Conservation (phyloP, 92 coral and sea anemone species). For the Zoanthus sansibaricus region DNA sequence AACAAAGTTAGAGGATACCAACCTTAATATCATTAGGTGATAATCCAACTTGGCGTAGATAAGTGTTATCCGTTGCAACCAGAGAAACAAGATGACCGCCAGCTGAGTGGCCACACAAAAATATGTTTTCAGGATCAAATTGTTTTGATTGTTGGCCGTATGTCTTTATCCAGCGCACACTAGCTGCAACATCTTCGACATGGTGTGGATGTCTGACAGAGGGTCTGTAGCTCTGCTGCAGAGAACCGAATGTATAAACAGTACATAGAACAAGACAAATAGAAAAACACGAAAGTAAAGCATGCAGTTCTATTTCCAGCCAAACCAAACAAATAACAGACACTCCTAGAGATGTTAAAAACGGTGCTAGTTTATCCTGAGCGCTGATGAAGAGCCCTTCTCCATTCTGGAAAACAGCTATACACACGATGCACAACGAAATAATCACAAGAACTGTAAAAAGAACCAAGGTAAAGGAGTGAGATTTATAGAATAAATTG, state of each 20-base stretch:
- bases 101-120: conserved; percentile 76
- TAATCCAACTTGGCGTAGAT: conserved; percentile 52
- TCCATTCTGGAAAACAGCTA: conserved; percentile 48
- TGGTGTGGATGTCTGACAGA: conserved; percentile 61
- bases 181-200: conserved; percentile 57
- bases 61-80: conserved; percentile 51
- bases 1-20: neutral
- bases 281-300: conserved; percentile 44
- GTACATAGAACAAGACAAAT: conserved; percentile 47
- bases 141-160: conserved; percentile 44
- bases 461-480: neutral
- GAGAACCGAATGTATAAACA: conserved; percentile 47
- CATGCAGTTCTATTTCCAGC: conserved; percentile 21
- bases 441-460: conserved; percentile 23
- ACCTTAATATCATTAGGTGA: conserved; percentile 64
- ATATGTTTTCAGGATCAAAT: conserved; percentile 36
- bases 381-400: conserved; percentile 44
- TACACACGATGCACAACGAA: conserved; percentile 57
- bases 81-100: conserved; percentile 72
- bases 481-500: too few species aligned
- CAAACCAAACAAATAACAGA: conserved; percentile 38
- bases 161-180: conserved; percentile 59
- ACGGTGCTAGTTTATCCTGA: conserved; percentile 34
- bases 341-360: conserved; percentile 34
- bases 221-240: conserved; percentile 57